Evolutionary conservation across 2,113 vertebrate genomes (phyloP).

Genomic region (Procavia capensis): DNA sequence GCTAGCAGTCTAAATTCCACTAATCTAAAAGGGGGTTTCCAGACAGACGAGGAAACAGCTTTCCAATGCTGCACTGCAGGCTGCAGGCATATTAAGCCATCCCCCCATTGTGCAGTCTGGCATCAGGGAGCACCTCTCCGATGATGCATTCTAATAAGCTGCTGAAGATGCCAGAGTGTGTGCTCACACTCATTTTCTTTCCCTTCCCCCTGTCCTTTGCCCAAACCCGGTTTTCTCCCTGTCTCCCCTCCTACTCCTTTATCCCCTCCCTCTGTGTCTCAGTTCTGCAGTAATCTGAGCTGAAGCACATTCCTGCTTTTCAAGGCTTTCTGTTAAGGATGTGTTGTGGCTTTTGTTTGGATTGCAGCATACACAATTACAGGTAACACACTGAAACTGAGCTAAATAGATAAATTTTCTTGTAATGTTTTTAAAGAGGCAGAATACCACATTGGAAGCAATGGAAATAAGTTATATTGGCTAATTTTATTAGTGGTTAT

Average conservation of each 20-base stretch:
- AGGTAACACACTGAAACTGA: constrained; percentile 78
- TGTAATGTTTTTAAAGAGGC: constrained; percentile 66
- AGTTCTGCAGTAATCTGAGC: constrained; percentile 72
- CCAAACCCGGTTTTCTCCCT: constrained; percentile 72
- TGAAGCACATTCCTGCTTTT: constrained; percentile 79
- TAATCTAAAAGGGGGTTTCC: constrained; percentile 58
- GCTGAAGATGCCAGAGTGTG: constrained; percentile 42
- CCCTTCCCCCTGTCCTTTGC: constrained; percentile 62
- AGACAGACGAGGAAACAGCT: constrained; percentile 63
- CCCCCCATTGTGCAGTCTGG: neutral
- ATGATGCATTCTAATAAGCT: constrained; percentile 60
- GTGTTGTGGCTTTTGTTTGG: constrained; percentile 83
- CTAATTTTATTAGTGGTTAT: constrained; percentile 66
- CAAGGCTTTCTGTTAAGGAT: constrained; percentile 80
- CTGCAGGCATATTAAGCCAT: neutral
- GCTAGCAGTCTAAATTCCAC: constrained; percentile 40
- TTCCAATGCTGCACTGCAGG: constrained; percentile 45
- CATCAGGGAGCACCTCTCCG: constrained; percentile 51
- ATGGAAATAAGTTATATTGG: constrained; percentile 52
- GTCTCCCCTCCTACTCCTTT: constrained; percentile 75
- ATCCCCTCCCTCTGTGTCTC: constrained; percentile 78
- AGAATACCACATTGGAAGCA: constrained; percentile 61
- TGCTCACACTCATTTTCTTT: constrained; percentile 1
- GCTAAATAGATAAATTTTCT: constrained; percentile 59
- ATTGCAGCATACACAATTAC: constrained; percentile 75